phyloP scores from a whole-genome alignment of 2,113 vertebrate genomes.

The Prunella himalayana region DNA sequence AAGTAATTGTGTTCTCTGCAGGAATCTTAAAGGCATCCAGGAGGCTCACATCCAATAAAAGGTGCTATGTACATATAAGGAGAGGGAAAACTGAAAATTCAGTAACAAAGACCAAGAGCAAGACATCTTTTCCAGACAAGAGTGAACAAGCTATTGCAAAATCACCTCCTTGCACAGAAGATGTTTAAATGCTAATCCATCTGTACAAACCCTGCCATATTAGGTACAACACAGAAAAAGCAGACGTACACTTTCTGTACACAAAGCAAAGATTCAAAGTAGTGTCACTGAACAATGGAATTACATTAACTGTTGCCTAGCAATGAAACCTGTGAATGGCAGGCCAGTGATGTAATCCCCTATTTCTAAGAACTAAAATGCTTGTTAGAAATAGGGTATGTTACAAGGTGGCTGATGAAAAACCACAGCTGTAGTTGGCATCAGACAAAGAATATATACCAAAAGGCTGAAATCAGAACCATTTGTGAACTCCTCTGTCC shows the following conservation, averaged over 20 bases:
- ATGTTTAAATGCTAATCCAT: not conserved
- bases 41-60: not conserved
- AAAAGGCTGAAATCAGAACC: not conserved
- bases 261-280: conserved; percentile 25
- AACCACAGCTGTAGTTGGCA: not conserved
- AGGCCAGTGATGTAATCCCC: not conserved
- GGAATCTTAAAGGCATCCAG: not conserved
- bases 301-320: conserved; percentile 36
- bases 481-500: not conserved
- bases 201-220: not conserved
- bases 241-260: not conserved
- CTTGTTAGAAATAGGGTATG: not conserved
- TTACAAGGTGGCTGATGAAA: not conserved
- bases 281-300: conserved; percentile 21
- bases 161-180: not conserved
- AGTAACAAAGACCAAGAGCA: not conserved
- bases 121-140: not conserved
- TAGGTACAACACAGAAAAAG: not conserved
- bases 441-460: not conserved
- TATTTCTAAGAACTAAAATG: not conserved
- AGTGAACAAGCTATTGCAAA: not conserved
- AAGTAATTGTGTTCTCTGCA: not conserved
- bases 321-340: not conserved
- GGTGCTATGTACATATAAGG: not conserved
- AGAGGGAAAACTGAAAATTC: not conserved